Percentiles rank a stretch among this genome's conserved stretches.
These are phyloP conservation scores for Podarcis lilfordi DNA, from an alignment of 2,797 vertebrate genomes.

Conservation along the genomic window DNA sequence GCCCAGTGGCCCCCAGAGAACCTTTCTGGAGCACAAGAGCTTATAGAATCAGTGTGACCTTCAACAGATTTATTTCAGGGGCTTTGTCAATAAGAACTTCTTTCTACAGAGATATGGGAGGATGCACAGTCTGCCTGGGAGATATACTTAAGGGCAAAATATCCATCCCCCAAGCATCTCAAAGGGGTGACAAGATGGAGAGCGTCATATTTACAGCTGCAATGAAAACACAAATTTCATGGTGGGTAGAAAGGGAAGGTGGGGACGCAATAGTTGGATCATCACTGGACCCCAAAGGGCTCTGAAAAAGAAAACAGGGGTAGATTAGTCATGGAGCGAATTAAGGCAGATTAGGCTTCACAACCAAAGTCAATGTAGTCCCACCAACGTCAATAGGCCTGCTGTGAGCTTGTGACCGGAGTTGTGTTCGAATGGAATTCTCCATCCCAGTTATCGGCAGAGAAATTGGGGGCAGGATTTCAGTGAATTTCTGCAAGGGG, in stretches of 20 bases:
- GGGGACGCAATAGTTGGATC: conserved; percentile 65
- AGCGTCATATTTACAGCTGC: conserved; percentile 62
- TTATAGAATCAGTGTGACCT: conserved; percentile 8
- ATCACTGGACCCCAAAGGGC: conserved; percentile 60
- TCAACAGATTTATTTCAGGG: conserved; percentile 19
- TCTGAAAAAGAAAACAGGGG: conserved; percentile 60
- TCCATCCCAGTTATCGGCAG: too few species aligned
- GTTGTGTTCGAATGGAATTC: too few species aligned
- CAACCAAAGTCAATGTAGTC: background rate
- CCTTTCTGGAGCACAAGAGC: conserved; percentile 2
- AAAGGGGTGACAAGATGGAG: conserved; percentile 55
- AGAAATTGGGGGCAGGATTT: too few species aligned
- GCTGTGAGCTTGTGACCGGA: background rate
- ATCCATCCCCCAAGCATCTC: conserved; percentile 44
- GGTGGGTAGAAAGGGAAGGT: conserved; percentile 27
- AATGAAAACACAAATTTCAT: conserved; percentile 69
- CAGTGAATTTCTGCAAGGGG: too few species aligned
- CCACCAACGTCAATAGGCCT: background rate
- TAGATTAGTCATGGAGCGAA: conserved; percentile 45
- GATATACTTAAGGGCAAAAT: conserved; percentile 50
- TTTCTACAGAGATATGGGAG: background rate
- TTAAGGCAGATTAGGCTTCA: conserved; percentile 67
- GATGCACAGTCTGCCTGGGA: conserved; percentile 58
- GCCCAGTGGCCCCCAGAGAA: background rate
- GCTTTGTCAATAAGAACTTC: background rate